These are phyloP conservation scores for Amphimedon queenslandica DNA, from an alignment of 37 sponge, comb jelly and placozoan species.

Conservation along the genomic window DNA sequence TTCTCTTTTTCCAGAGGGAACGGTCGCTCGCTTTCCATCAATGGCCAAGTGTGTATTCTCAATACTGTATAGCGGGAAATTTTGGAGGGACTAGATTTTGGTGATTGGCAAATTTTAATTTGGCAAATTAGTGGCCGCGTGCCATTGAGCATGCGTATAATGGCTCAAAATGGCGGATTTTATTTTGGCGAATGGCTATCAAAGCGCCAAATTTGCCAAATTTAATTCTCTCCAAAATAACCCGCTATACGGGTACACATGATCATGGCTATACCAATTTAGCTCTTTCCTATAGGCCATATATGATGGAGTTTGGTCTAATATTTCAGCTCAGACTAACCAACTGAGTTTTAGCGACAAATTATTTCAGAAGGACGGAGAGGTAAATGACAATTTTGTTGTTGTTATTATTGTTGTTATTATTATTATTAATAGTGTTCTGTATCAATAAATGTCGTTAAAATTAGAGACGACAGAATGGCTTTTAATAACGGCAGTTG, in stretches of 20 bases:
- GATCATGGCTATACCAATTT: not conserved
- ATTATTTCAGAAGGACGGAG: constrained; percentile 10
- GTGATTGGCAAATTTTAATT: no score
- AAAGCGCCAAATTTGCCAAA: no score
- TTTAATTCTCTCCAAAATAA: no score
- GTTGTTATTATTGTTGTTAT: constrained; percentile 2
- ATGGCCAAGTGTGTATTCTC: constrained; percentile 52
- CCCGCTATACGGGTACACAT: not conserved
- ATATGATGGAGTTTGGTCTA: constrained; percentile 45
- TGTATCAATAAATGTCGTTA: constrained; percentile 26
- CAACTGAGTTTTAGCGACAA: constrained; percentile 67
- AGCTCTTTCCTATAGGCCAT: constrained; percentile 34
- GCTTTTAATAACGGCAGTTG: constrained; percentile 59
- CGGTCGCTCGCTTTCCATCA: constrained; percentile 45
- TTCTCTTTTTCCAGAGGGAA: constrained; percentile 70
- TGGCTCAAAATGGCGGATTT: no score
- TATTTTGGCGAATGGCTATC: no score
- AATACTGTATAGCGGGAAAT: no score
- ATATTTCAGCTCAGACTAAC: constrained; percentile 74
- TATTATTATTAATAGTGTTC: constrained; percentile 19
- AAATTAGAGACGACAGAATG: constrained; percentile 17
- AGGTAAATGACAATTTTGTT: constrained; percentile 20
- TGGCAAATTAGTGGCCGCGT: no score
- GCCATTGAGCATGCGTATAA: no score
- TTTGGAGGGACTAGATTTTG: no score